Conservation (phyloP, 1,140 invertebrate species). For the Drosophila trapezifrons region DNA sequence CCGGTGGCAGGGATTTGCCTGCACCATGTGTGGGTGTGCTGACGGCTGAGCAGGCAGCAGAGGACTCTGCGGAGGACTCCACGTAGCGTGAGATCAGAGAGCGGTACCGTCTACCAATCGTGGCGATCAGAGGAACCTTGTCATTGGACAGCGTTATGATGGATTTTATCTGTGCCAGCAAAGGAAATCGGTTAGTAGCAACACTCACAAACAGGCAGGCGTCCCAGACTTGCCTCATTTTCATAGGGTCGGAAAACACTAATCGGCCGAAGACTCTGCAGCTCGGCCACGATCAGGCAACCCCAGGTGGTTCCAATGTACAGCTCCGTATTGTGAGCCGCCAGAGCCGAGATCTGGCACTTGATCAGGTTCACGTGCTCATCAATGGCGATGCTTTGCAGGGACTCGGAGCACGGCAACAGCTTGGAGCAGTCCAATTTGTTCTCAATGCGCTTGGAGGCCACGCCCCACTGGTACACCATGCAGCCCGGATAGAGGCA, state of each 20-base stretch:
- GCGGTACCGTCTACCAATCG: slow-evolving; percentile 93
- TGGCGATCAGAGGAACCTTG: slow-evolving; percentile 87
- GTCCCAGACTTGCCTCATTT: slow-evolving; percentile 87
- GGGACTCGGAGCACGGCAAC: slow-evolving; percentile 94
- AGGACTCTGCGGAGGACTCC: slow-evolving; percentile 83
- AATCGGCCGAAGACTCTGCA: slow-evolving; percentile 91
- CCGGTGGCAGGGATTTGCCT: slow-evolving; percentile 55
- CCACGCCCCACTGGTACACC: slow-evolving; percentile 93
- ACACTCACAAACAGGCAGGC: neutral
- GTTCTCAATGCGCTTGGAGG: slow-evolving; percentile 88
- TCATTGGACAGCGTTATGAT: slow-evolving; percentile 80
- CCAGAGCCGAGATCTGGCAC: slow-evolving; percentile 93
- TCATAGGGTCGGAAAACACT: slow-evolving; percentile 96
- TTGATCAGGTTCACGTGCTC: slow-evolving; percentile 92
- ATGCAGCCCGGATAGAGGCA: slow-evolving; percentile 92
- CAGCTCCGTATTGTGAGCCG: slow-evolving; percentile 88
- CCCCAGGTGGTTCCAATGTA: slow-evolving; percentile 97
- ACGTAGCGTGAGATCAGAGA: slow-evolving; percentile 90
- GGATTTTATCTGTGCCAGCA: slow-evolving; percentile 80
- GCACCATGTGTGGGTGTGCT: slow-evolving; percentile 71
- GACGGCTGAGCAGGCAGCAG: slow-evolving; percentile 32
- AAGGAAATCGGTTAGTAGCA: neutral
- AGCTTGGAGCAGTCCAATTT: slow-evolving; percentile 96
- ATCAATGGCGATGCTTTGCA: slow-evolving; percentile 96
- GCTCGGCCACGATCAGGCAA: slow-evolving; percentile 94